Evolutionary conservation across 2,797 vertebrate species (phyloP).

Genomic region (Molossus alvarezi): DNA sequence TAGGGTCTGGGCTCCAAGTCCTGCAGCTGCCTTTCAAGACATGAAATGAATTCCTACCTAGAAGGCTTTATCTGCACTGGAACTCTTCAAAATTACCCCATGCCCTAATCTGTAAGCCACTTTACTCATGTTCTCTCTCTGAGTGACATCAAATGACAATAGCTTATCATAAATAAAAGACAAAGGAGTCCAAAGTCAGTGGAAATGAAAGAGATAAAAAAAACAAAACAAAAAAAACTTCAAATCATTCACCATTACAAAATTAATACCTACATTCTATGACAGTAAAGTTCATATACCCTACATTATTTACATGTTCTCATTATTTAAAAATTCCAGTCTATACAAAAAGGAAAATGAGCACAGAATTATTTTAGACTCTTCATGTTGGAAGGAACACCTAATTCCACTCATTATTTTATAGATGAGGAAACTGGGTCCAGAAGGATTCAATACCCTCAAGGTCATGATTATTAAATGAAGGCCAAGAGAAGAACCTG

Average conservation of each 20-base stretch:
- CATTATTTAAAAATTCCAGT: conserved; percentile 40
- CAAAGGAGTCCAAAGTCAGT: conserved; percentile 34
- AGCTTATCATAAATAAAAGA: neutral
- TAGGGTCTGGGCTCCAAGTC: neutral
- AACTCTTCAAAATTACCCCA: neutral
- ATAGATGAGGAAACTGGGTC: neutral
- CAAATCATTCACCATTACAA: conserved; percentile 41
- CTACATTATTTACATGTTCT: neutral
- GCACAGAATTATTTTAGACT: neutral
- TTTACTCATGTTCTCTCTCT: neutral
- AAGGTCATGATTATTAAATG: neutral
- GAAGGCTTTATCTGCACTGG: neutral
- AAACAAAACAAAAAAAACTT: neutral
- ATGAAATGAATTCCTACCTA: neutral
- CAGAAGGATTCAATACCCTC: neutral
- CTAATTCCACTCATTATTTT: neutral
- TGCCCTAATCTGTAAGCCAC: neutral
- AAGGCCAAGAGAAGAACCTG: neutral
- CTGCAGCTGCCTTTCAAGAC: neutral
- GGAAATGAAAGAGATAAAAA: conserved; percentile 28
- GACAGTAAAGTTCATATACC: conserved; percentile 9
- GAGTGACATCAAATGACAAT: conserved; percentile 3
- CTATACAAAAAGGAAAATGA: neutral
- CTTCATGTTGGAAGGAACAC: neutral
- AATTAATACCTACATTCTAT: conserved; percentile 29